Base-by-base conservation (phyloP, 2,888 invertebrate genomes). In the Brenthis ino region DNA sequence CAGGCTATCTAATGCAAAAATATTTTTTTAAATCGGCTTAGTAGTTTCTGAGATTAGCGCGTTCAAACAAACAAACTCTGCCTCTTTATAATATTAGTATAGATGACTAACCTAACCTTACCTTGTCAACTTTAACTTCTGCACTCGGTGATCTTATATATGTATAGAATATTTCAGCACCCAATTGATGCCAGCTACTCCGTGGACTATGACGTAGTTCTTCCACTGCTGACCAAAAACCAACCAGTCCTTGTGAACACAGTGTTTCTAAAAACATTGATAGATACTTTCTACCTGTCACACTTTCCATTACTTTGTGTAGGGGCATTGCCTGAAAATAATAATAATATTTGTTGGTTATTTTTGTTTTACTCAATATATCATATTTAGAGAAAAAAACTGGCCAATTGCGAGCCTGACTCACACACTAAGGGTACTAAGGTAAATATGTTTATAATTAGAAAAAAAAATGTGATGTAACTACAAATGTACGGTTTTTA, bases 161-260 rank as follows among this genome's bases (percentile, higher is more conserved):
- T 4, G 97, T 97, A 82, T 98, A 97, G 88, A 97, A 98, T 79
- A 98, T 97, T 86, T 98, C 98, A n/a, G 97, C 96, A 12, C 97
- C 98, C 43, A 97, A 89, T 79, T 98, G 97, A 86, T 98, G 97
- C 95, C 96, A 96, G 75, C 95, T 95, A 71, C 95, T 95, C 75
- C 96, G 94, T 58, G 95, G 95, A n/a, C 96, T 95, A 68, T 94
- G 94, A 74, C 96, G 94, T 72, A 98, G 87, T 85, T 97, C 97
- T 80, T 98, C 97, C 0, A 97, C 97, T 0, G 97, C 96, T 77
- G 95, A 95, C 96, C 97, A 98, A 82, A 96, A 98, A 0, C 97
- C 96, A 8, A 98, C 95, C 67, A 97, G 87, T n/a, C 96, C 96
- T 82, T 97, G 96, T 43, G 96, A 96, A 76, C 97, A 96, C 77